These are phyloP conservation scores for Macrophya alboannulata DNA, from an alignment of 2,888 invertebrate genomes.

Conservation along the genomic window DNA sequence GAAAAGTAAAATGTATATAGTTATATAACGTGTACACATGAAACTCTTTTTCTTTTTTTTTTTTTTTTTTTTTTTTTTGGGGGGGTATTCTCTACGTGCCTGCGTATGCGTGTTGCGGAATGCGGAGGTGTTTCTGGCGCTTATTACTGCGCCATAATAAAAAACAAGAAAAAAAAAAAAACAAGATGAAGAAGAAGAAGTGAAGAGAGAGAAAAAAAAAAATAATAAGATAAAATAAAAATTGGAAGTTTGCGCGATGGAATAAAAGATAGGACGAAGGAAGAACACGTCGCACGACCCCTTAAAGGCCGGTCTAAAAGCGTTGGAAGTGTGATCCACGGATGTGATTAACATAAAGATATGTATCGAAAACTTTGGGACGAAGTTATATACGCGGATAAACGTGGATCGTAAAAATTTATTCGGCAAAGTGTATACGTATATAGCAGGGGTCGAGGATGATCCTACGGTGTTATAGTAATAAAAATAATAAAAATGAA, in stretches of 20 bases:
- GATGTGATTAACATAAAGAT: conserved; percentile 49
- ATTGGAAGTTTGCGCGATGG: neutral
- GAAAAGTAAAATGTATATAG: neutral
- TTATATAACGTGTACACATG: neutral
- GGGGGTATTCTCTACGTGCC: neutral
- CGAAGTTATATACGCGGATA: conserved; percentile 34
- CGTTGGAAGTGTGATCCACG: conserved; percentile 40
- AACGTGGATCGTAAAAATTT: conserved; percentile 38
- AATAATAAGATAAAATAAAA: neutral
- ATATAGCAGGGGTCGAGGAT: neutral
- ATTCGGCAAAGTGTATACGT: conserved; percentile 4
- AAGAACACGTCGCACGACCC: neutral
- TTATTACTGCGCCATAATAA: neutral
- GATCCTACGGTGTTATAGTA: too few relatives aligned
- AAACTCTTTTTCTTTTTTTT: neutral
- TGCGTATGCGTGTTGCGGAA: neutral
- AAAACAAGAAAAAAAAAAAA: neutral
- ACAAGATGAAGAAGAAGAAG: too few relatives aligned
- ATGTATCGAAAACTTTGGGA: conserved; percentile 45
- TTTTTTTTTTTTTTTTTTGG: too few relatives aligned
- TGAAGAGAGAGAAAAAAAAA: too few relatives aligned
- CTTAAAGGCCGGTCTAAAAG: conserved; percentile 18
- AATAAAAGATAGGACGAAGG: neutral
- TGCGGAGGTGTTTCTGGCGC: neutral
- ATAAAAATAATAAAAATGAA: conserved; percentile 15